phyloP scores from a whole-genome alignment of 2,113 vertebrate genomes.

The Rana temporaria region DNA sequence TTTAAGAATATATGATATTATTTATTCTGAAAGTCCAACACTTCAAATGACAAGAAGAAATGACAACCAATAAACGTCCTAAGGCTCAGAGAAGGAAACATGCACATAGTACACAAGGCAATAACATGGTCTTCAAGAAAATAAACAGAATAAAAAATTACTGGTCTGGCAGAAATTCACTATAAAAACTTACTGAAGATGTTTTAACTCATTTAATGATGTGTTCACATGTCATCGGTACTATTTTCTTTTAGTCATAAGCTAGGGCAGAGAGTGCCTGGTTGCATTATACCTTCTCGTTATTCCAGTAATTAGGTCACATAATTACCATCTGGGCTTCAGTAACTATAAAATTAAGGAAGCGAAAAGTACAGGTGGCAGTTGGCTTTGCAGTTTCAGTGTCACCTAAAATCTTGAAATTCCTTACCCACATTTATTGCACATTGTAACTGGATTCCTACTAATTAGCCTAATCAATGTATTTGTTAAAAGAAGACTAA shows the following conservation, averaged over 20 bases:
- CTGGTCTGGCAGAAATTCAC: not conserved
- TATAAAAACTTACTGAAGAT: conserved; percentile 29
- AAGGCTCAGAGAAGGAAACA: not conserved
- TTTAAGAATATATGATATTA: not conserved
- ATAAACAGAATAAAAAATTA: conserved; percentile 17
- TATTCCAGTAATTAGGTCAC: conserved; percentile 69
- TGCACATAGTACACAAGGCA: not conserved
- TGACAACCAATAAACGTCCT: not conserved
- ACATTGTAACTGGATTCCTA: not conserved
- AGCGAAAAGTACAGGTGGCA: conserved; percentile 67
- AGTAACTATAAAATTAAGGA: conserved; percentile 62
- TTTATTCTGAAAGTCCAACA: too few species aligned
- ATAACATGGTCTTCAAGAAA: not conserved
- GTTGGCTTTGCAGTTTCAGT: conserved; percentile 66
- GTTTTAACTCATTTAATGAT: conserved; percentile 6
- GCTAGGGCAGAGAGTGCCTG: conserved; percentile 69
- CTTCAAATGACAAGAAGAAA: not conserved
- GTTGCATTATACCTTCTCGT: conserved; percentile 69
- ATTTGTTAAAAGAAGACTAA: not conserved
- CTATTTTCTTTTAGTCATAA: conserved; percentile 68
- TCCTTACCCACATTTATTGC: not conserved
- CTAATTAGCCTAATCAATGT: not conserved
- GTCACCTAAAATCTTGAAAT: conserved; percentile 70
- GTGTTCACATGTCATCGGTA: conserved; percentile 1
- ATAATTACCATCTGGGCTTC: conserved; percentile 69